Percentiles rank a stretch among this genome's conserved stretches.
These are phyloP conservation scores for Petrocephalus microphthalmus DNA, from an alignment of 2,113 vertebrate genomes.

Conservation along the genomic window DNA sequence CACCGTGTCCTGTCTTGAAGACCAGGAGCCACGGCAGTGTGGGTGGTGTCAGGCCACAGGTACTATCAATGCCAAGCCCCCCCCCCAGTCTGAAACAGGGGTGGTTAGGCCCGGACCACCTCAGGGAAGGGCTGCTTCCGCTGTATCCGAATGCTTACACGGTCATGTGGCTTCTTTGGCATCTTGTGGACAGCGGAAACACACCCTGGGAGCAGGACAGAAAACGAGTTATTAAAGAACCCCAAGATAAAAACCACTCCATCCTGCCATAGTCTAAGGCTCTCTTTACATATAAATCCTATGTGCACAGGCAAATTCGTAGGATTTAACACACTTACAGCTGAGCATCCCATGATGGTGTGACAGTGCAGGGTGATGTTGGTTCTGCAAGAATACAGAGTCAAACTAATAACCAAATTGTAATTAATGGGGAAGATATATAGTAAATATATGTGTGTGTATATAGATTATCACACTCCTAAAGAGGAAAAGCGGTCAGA, in stretches of 20 bases:
- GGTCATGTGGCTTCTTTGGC: background rate
- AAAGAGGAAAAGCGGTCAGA: too few relatives aligned
- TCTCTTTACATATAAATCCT: background rate
- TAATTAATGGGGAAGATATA: too few relatives aligned
- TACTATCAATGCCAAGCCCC: constrained; percentile 29
- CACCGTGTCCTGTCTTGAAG: constrained; percentile 38
- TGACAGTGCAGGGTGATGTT: too few relatives aligned
- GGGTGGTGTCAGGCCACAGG: constrained; percentile 25
- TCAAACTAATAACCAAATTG: background rate
- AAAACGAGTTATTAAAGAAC: background rate
- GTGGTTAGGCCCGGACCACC: constrained; percentile 27
- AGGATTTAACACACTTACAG: background rate
- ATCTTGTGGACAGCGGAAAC: background rate
- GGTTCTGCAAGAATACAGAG: too few relatives aligned
- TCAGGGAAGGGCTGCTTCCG: constrained; percentile 22
- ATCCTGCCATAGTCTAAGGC: background rate
- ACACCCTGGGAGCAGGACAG: background rate
- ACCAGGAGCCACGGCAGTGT: constrained; percentile 17
- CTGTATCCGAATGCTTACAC: constrained; percentile 25
- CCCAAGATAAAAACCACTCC: background rate
- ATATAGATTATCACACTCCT: too few relatives aligned
- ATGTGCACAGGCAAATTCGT: background rate
- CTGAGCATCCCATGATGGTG: too few relatives aligned
- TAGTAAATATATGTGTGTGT: too few relatives aligned
- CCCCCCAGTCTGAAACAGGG: constrained; percentile 31